Conservation (phyloP, 1,140 invertebrate species). For the Oryzaephilus surinamensis region DNA sequence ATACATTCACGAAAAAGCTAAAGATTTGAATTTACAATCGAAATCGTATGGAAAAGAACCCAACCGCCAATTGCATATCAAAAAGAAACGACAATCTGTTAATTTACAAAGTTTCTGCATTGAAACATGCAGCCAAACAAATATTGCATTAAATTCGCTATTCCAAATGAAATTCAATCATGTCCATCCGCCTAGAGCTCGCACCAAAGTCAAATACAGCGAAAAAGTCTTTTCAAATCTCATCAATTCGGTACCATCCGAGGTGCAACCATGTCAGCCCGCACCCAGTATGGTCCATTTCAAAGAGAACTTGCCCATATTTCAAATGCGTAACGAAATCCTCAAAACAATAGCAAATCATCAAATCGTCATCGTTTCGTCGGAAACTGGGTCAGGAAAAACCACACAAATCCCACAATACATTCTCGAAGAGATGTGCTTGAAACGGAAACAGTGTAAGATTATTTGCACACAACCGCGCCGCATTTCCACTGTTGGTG, state of each 20-base stretch:
- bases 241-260: not conserved
- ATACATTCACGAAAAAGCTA: conserved; percentile 55
- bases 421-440: conserved; percentile 63
- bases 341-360: conserved; percentile 41
- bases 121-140: conserved; percentile 2
- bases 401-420: conserved; percentile 88
- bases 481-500: conserved; percentile 77
- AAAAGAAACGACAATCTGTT: conserved; percentile 50
- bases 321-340: conserved; percentile 41
- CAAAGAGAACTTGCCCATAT: conserved; percentile 50
- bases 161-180: conserved; percentile 42
- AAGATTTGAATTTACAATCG: conserved; percentile 51
- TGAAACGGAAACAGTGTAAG: conserved; percentile 55
- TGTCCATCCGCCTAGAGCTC: not conserved
- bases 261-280: conserved; percentile 41
- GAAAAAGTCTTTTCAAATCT: conserved; percentile 11
- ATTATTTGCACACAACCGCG: conserved; percentile 91
- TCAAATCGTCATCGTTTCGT: conserved; percentile 58
- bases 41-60: conserved; percentile 51
- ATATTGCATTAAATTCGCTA: conserved; percentile 39
- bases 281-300: conserved; percentile 41
- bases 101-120: conserved; percentile 41
- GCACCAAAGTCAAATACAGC: not conserved
- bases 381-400: conserved; percentile 81
- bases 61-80: conserved; percentile 52